A percentile compares a stretch with the other conserved stretches of the same genome.
These are phyloP conservation scores for Creontiades dilutus DNA, from an alignment of 2,888 invertebrate genomes.

Conservation along the genomic window DNA sequence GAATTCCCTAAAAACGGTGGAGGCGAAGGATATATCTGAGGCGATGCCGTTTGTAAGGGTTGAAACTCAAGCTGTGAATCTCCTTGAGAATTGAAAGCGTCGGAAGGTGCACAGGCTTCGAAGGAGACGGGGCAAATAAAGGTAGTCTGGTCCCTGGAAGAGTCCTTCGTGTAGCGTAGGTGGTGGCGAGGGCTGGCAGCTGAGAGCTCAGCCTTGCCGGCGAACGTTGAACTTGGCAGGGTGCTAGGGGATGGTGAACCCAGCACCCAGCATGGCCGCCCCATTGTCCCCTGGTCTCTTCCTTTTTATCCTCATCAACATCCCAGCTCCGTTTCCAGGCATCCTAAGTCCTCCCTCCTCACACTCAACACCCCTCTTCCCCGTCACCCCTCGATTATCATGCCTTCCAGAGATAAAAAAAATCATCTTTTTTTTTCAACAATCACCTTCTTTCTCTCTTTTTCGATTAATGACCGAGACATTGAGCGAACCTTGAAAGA, in stretches of 20 bases:
- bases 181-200: neutral
- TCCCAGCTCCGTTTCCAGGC: constrained; percentile 6
- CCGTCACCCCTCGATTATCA: no score
- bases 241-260: constrained; percentile 17
- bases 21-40: no score
- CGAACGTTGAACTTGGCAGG: constrained; percentile 62
- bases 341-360: neutral
- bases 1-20: no score
- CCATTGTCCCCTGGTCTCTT: constrained; percentile 1
- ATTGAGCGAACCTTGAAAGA: constrained; percentile 13
- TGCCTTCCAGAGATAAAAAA: no score
- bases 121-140: neutral
- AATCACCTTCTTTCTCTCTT: neutral
- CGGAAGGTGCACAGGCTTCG: no score
- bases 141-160: constrained; percentile 5
- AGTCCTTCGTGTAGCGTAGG: neutral
- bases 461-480: neutral
- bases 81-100: no score
- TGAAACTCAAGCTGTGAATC: no score
- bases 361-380: no score
- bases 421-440: no score
- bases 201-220: constrained; percentile 41
- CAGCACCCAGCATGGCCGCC: constrained; percentile 39
- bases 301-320: constrained; percentile 22
- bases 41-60: no score